Evolutionary conservation across 1,140 invertebrate genomes (phyloP), one percentile per base, ranked within the genome.

Genomic region (Papilio polytes): DNA sequence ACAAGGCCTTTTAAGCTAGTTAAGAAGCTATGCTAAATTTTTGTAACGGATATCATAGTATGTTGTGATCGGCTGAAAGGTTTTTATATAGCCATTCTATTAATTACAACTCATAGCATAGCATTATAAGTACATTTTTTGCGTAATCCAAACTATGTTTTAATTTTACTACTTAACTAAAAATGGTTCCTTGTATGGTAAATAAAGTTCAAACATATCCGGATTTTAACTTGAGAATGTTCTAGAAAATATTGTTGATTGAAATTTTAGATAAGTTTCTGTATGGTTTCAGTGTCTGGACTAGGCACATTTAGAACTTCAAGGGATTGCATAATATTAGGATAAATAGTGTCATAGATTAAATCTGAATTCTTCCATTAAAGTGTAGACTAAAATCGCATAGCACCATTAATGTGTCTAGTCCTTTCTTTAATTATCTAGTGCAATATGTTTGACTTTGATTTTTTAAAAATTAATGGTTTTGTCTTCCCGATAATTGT

Each of bases 1-100:
- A 91, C 90, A 94, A 89, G 92, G 93, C 92, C 93, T 94, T 94
- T 90, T 86, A 88, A 88, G 80, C 82, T 92, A 91, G 87, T 89
- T 92, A 88, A 93, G 89, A 83, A 86, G 85, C 89, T 89, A 88
- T 89, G 90, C 87, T 85, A 88, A 83, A 85, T 88, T 87, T 85
- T 86, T 92, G 86, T 84, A 84, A 87, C 86, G 84, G 84, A 84
- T 90, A 89, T 88, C 89, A 86, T 91, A 89, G 86, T 85, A 83
- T 87, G 86, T 91, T 90, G 88, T 91, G 87, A 88, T 88, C 86
- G 82, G 83, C 86, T 84, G 80, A 85, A 85, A 87, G 84, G 81
- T 87, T 86, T 88, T 78, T 82, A 84, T 72, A 84, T 80, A 82
- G 85, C 86, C 87, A 87, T 89, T 79, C 83, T 86, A 74, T 83